phyloP scores from a whole-genome alignment of 2,113 vertebrate species.

The Crotalus viridis region DNA sequence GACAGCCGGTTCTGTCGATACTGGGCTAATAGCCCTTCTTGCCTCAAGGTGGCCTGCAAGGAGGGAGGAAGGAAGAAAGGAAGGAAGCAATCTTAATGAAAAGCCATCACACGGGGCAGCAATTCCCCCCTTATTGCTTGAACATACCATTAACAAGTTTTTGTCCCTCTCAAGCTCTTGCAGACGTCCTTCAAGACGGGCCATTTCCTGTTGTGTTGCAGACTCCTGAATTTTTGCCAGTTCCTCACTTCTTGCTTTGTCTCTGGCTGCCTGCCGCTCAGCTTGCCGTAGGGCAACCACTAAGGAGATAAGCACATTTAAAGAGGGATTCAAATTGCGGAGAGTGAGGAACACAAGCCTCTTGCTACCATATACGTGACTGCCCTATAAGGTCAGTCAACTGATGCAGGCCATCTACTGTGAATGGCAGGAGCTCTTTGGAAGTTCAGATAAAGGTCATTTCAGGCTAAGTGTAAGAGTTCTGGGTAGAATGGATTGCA shows the following conservation, averaged over 20 bases:
- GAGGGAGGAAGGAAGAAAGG: slow-evolving; percentile 31
- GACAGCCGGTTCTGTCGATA: slow-evolving; percentile 59
- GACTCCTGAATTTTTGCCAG: slow-evolving; percentile 61
- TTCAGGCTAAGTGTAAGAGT: neutral
- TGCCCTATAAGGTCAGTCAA: neutral
- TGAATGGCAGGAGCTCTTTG: neutral
- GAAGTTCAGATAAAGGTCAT: neutral
- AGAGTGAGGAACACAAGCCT: neutral
- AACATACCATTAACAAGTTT: slow-evolving; percentile 65
- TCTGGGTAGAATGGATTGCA: neutral
- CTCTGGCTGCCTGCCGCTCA: slow-evolving; percentile 59
- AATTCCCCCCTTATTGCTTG: neutral
- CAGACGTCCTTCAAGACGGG: slow-evolving; percentile 49
- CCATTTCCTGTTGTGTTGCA: slow-evolving; percentile 51
- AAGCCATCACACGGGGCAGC: neutral
- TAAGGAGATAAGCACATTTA: slow-evolving; percentile 16
- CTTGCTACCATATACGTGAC: too few species aligned
- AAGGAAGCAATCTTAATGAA: slow-evolving; percentile 1
- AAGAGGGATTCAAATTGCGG: neutral
- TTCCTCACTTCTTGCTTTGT: slow-evolving; percentile 63
- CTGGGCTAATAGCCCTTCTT: slow-evolving; percentile 66
- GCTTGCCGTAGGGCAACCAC: slow-evolving; percentile 67
- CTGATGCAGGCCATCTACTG: neutral
- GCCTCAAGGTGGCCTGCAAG: slow-evolving; percentile 65
- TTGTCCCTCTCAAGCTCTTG: slow-evolving; percentile 67